phyloP scores from a whole-genome alignment of 2,888 invertebrate species.

The Lissocephala sabroskyi region DNA sequence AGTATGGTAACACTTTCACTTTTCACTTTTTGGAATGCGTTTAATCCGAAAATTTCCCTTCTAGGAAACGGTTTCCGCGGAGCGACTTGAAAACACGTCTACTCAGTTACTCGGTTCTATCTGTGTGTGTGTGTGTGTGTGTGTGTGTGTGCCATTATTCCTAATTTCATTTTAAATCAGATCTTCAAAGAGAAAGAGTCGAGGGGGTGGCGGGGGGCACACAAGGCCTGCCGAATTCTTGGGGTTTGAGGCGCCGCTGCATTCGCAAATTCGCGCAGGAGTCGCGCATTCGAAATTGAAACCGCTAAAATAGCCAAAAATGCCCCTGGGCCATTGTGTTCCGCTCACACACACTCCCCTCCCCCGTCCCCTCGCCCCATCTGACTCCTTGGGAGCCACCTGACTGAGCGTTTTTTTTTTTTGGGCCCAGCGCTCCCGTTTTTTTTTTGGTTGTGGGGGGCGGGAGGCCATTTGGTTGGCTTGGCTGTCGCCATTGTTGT shows the following conservation, averaged over 20 bases:
- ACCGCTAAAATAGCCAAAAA: conserved; percentile 29
- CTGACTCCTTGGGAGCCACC: not conserved
- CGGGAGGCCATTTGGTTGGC: too few relatives aligned
- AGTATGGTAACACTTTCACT: too few relatives aligned
- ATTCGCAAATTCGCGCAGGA: conserved; percentile 3
- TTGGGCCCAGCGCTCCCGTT: too few relatives aligned
- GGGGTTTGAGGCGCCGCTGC: too few relatives aligned
- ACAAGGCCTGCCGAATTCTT: too few relatives aligned
- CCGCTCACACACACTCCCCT: too few relatives aligned
- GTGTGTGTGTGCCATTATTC: conserved; percentile 53
- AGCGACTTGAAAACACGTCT: not conserved
- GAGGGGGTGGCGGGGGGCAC: too few relatives aligned
- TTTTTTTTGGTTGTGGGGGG: conserved; percentile 9
- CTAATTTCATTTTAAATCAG: conserved; percentile 68
- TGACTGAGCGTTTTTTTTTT: too few relatives aligned
- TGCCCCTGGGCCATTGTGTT: too few relatives aligned
- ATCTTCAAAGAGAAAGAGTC: conserved; percentile 32
- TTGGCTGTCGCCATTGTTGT: conserved; percentile 2
- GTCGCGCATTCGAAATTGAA: conserved; percentile 24
- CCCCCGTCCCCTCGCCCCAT: conserved; percentile 16
- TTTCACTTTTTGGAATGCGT: too few relatives aligned
- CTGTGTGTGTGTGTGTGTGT: not conserved
- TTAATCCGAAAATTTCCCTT: too few relatives aligned
- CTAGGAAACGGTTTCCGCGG: too few relatives aligned
- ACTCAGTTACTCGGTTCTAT: conserved; percentile 13